These are phyloP conservation scores for Sminthopsis crassicaudata DNA, from an alignment of 2,113 vertebrate species.

Conservation along the genomic window DNA sequence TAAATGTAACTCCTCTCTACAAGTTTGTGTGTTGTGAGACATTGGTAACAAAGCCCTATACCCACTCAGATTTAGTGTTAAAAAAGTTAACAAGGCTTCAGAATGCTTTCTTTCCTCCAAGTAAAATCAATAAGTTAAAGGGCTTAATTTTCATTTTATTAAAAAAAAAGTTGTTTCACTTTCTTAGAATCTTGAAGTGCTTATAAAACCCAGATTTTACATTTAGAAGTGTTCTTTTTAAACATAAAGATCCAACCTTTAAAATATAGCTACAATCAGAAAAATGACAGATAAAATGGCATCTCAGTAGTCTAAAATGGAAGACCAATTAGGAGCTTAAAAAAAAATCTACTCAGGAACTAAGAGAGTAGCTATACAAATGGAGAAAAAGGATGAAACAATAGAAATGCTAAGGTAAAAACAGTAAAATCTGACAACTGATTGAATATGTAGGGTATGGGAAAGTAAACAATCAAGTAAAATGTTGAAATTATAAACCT, in stretches of 20 bases:
- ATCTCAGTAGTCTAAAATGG: constrained; percentile 36
- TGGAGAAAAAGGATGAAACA: neutral
- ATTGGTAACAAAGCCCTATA: constrained; percentile 60
- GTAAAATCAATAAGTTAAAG: constrained; percentile 82
- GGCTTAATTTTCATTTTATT: constrained; percentile 81
- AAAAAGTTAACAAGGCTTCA: constrained; percentile 69
- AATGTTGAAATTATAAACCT: neutral
- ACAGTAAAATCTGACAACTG: neutral
- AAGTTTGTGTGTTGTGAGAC: constrained; percentile 63
- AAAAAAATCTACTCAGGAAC: neutral
- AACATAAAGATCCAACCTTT: constrained; percentile 71
- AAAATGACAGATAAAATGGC: constrained; percentile 72
- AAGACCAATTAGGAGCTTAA: neutral
- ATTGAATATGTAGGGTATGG: neutral
- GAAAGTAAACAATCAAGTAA: neutral
- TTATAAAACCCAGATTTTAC: constrained; percentile 86
- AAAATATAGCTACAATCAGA: constrained; percentile 67
- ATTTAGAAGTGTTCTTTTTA: constrained; percentile 80
- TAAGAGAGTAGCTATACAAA: neutral
- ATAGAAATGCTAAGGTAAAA: neutral
- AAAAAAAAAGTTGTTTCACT: constrained; percentile 77
- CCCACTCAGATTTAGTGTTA: constrained; percentile 28
- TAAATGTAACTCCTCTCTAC: constrained; percentile 39
- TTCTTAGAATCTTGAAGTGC: constrained; percentile 86
- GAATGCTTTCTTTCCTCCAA: constrained; percentile 62